Conservation (phyloP, 2,797 vertebrate species). For the Microctenopoma stevenorrisi region DNA sequence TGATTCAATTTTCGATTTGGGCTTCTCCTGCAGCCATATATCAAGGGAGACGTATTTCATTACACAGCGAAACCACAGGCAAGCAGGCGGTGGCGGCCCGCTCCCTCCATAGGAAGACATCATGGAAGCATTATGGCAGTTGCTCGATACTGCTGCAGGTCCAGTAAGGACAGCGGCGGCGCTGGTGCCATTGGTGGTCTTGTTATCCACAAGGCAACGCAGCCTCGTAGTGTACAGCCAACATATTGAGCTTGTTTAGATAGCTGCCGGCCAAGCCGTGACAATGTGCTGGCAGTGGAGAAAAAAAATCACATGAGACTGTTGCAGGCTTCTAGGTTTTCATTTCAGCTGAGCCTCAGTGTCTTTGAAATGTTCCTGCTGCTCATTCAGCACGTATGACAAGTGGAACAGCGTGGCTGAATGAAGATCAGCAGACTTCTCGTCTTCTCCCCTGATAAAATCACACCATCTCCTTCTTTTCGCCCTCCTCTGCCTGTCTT, state of each 20-base stretch:
- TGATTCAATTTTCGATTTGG: slow-evolving; percentile 90
- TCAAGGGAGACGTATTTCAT: slow-evolving; percentile 89
- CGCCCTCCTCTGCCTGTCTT: slow-evolving; percentile 29
- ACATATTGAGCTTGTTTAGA: slow-evolving; percentile 38
- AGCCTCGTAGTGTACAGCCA: slow-evolving; percentile 10
- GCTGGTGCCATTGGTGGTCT: slow-evolving; percentile 44
- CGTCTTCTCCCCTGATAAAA: slow-evolving; percentile 21
- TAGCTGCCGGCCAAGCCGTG: slow-evolving; percentile 29
- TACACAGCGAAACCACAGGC: slow-evolving; percentile 83
- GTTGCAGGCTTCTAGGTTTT: background rate
- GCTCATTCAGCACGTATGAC: background rate
- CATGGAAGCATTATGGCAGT: slow-evolving; percentile 82
- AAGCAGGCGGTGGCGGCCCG: slow-evolving; percentile 63
- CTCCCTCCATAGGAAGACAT: slow-evolving; percentile 80
- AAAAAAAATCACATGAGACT: background rate
- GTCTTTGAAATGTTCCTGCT: slow-evolving; percentile 2
- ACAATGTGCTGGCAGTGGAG: slow-evolving; percentile 25
- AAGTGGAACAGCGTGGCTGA: background rate
- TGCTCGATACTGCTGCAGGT: slow-evolving; percentile 72
- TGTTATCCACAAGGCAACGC: slow-evolving; percentile 57
- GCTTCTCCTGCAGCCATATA: slow-evolving; percentile 86
- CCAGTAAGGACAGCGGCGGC: slow-evolving; percentile 36
- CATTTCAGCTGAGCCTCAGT: slow-evolving; percentile 5
- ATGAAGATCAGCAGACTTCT: slow-evolving; percentile 13
- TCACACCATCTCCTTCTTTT: slow-evolving; percentile 34